phyloP scores from a whole-genome alignment of 64 coral and sea anemone species.

The Montipora cactus region DNA sequence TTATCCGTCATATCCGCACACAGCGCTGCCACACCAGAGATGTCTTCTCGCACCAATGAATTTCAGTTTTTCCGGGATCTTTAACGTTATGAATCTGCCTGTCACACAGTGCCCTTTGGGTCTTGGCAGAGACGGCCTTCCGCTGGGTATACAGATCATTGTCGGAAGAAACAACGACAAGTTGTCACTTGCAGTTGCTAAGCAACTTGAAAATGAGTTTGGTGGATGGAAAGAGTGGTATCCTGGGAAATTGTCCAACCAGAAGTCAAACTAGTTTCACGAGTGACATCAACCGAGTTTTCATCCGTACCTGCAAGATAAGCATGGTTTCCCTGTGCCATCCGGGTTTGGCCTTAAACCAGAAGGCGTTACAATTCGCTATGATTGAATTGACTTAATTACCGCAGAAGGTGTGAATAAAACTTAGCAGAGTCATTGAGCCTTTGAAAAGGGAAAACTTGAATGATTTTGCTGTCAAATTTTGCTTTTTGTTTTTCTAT shows the following conservation, averaged over 20 bases:
- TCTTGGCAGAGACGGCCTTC: slow-evolving; percentile 76
- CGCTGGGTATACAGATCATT: slow-evolving; percentile 90
- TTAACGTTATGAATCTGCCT: slow-evolving; percentile 82
- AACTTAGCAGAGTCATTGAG: no score
- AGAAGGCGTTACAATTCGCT: no score
- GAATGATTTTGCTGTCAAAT: no score
- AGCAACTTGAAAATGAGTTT: slow-evolving; percentile 70
- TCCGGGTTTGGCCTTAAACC: no score
- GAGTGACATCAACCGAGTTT: not conserved
- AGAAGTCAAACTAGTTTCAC: not conserved
- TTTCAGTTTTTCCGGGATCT: slow-evolving; percentile 85
- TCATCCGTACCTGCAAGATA: no score
- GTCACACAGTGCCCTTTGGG: slow-evolving; percentile 95
- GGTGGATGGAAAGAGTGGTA: slow-evolving; percentile 86
- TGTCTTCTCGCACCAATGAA: slow-evolving; percentile 75
- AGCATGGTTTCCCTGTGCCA: no score
- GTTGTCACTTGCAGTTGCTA: slow-evolving; percentile 78
- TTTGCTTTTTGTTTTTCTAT: no score
- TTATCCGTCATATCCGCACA: slow-evolving; percentile 81
- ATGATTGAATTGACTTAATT: no score
- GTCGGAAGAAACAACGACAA: slow-evolving; percentile 87
- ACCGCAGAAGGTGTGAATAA: no score
- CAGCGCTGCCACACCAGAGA: slow-evolving; percentile 79
- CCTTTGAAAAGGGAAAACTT: no score
- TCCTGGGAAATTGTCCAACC: slow-evolving; percentile 58